Conservation (phyloP, 2,888 invertebrate genomes). For the Deroplatys truncata region DNA sequence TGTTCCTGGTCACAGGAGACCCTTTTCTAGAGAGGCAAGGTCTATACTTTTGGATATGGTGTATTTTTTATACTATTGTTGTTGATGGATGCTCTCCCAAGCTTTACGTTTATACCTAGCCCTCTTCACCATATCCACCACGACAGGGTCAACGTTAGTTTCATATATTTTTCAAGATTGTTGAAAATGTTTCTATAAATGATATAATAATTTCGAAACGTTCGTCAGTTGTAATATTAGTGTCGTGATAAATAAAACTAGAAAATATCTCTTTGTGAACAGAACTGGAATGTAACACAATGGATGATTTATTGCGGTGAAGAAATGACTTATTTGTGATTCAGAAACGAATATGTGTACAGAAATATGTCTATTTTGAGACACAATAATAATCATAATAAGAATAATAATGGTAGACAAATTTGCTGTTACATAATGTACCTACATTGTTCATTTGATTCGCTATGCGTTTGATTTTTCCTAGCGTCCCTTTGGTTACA, state of each 20-base stretch:
- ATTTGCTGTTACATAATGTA: neutral
- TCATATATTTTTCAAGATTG: conserved; percentile 9
- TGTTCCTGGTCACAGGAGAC: conserved; percentile 68
- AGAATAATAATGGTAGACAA: neutral
- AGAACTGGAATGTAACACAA: neutral
- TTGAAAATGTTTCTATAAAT: neutral
- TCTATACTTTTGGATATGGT: neutral
- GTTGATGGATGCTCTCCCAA: too few species aligned
- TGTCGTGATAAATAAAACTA: neutral
- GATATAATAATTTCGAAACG: neutral
- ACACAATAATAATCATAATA: neutral
- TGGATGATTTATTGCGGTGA: neutral
- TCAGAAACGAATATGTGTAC: neutral
- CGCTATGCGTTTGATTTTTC: neutral
- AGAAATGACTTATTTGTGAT: neutral
- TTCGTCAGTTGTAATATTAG: neutral
- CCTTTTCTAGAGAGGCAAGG: conserved; percentile 57
- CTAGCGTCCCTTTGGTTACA: neutral
- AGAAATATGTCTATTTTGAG: neutral
- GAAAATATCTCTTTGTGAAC: neutral
- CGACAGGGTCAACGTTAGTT: conserved; percentile 4
- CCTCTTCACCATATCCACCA: neutral
- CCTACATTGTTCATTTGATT: too few species aligned
- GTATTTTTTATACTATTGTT: neutral
- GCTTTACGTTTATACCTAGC: too few species aligned